A percentile compares a stretch with the other conserved stretches of the same genome.
phyloP scores from a whole-genome alignment of 2,888 invertebrate species.

The Willowsia nigromaculata region DNA sequence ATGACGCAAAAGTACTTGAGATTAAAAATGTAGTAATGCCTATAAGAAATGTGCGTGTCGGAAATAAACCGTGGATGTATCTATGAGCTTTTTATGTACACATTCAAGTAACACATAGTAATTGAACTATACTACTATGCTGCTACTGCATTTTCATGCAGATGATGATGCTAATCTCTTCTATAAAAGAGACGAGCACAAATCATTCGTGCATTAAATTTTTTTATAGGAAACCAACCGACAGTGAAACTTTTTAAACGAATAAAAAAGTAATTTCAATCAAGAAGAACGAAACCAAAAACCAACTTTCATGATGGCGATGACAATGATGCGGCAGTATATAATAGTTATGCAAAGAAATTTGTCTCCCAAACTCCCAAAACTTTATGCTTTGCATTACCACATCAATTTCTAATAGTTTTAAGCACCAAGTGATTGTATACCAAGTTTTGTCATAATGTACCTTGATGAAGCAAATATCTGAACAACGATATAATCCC shows the following conservation, averaged over 20 bases:
- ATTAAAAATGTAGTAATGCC: neutral
- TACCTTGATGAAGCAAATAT: neutral
- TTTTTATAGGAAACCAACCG: conserved; percentile 59
- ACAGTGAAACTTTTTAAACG: conserved; percentile 61
- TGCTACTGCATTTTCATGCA: neutral
- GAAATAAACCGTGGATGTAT: too few species aligned
- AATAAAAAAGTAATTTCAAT: conserved; percentile 58
- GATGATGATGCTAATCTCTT: neutral
- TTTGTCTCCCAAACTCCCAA: neutral
- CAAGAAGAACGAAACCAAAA: conserved; percentile 63
- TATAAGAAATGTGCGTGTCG: conserved; percentile 29
- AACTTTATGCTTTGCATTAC: neutral
- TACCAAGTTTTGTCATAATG: neutral
- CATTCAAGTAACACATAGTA: neutral
- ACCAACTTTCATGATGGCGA: conserved; percentile 51
- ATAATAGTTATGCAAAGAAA: neutral
- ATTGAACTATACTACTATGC: neutral
- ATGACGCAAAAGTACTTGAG: neutral
- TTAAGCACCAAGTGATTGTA: neutral
- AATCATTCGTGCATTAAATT: conserved; percentile 59
- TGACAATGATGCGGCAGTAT: conserved; percentile 10
- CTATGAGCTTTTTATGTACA: conserved; percentile 13
- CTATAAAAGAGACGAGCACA: neutral
- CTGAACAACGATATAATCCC: neutral
- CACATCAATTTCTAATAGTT: neutral